Evolutionary conservation across 1,140 invertebrate genomes (phyloP).

Genomic region (Dreissena rostriformis): DNA sequence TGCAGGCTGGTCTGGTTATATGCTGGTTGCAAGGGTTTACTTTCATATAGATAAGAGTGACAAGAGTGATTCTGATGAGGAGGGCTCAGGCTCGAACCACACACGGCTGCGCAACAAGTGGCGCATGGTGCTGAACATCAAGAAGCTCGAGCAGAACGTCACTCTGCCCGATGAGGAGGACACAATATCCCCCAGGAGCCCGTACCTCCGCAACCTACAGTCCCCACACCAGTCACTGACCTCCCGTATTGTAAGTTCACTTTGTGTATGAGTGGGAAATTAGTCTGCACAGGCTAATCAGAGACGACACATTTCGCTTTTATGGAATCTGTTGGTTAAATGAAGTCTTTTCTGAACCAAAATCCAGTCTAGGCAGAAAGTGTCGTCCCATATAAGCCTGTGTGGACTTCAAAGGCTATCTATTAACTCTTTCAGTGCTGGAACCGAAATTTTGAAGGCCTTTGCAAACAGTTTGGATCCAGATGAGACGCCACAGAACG

Average conservation of each 20-base stretch:
- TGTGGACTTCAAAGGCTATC: no score
- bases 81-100: not conserved
- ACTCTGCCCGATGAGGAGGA: constrained; percentile 59
- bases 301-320: no score
- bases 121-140: constrained; percentile 73
- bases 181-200: constrained; percentile 34
- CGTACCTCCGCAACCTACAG: constrained; percentile 3
- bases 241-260: constrained; percentile 34
- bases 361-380: no score
- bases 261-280: not conserved
- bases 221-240: constrained; percentile 17
- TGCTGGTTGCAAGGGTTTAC: no score
- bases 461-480: no score
- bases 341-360: no score
- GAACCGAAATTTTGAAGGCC: no score
- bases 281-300: not conserved
- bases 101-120: constrained; percentile 60
- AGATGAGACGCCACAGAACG: no score
- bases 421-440: no score
- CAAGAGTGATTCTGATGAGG: constrained; percentile 33
- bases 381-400: no score
- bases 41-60: constrained; percentile 10
- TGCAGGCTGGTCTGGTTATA: no score
- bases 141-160: constrained; percentile 72
- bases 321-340: no score